Percentiles rank a stretch among this genome's conserved stretches.
These are phyloP conservation scores for Centropyge bicolor DNA, from an alignment of 2,797 vertebrate species.

Conservation along the genomic window DNA sequence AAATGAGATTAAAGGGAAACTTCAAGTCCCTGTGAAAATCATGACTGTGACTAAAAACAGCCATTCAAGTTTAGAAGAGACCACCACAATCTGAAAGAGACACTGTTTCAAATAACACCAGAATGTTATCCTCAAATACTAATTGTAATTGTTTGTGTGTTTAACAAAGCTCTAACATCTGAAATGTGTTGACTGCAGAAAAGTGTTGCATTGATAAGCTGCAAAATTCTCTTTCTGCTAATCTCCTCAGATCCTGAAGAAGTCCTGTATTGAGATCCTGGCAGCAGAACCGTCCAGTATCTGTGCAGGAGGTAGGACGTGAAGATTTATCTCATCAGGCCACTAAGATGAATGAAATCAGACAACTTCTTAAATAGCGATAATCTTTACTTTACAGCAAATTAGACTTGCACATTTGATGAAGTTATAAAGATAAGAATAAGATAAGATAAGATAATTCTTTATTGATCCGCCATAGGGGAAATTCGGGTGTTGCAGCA, in stretches of 20 bases:
- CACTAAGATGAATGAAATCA: background rate
- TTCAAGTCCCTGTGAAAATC: background rate
- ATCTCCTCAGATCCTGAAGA: constrained; percentile 93
- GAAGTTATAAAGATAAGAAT: no score
- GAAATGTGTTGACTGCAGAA: background rate
- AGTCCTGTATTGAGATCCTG: constrained; percentile 98
- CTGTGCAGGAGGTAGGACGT: constrained; percentile 94
- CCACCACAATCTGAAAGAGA: background rate
- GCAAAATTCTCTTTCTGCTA: constrained; percentile 31
- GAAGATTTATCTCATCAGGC: background rate
- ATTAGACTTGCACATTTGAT: background rate
- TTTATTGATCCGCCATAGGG: no score
- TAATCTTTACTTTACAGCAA: background rate
- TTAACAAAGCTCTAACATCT: background rate
- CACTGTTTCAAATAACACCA: background rate
- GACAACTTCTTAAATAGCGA: background rate
- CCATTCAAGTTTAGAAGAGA: background rate
- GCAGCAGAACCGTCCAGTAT: constrained; percentile 98
- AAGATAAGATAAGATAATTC: no score
- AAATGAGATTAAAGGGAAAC: constrained; percentile 17
- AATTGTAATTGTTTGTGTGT: background rate
- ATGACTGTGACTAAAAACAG: no score
- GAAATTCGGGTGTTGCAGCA: no score
- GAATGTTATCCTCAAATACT: background rate
- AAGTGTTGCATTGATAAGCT: background rate